Percentiles rank a stretch among this genome's conserved stretches.
Conservation (phyloP, 2,113 vertebrate species). For the Stercorarius parasiticus region DNA sequence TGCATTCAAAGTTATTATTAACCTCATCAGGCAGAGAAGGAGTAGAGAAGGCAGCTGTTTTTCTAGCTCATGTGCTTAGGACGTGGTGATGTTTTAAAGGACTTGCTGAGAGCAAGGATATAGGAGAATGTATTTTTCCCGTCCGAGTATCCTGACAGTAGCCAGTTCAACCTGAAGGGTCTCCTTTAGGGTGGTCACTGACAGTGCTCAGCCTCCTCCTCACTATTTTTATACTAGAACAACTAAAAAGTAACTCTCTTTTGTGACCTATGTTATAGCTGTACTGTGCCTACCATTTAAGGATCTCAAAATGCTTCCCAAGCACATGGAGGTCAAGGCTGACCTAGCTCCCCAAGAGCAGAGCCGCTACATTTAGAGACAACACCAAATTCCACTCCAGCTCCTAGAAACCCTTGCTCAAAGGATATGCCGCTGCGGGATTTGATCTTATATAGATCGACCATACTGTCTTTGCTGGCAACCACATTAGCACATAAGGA, state of each 20-base stretch:
- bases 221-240: not conserved
- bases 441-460: fast-evolving
- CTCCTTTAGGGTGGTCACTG: not conserved
- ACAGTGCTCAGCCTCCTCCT: not conserved
- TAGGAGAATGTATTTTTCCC: not conserved
- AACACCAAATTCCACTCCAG: not conserved
- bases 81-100: constrained; percentile 29
- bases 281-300: not conserved
- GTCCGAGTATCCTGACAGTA: not conserved
- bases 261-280: not conserved
- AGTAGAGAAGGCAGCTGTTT: constrained; percentile 68
- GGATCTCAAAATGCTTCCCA: not conserved
- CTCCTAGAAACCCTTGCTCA: not conserved
- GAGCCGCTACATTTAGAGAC: not conserved
- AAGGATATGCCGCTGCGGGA: not conserved
- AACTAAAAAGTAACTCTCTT: not conserved
- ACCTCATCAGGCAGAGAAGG: constrained; percentile 73
- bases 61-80: constrained; percentile 37
- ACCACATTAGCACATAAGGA: not conserved
- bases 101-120: constrained; percentile 43
- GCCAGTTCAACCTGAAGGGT: not conserved
- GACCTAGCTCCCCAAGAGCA: not conserved
- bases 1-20: constrained; percentile 79
- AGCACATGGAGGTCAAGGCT: fast-evolving
- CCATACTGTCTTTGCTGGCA: not conserved